phyloP scores from a whole-genome alignment of 2,113 vertebrate species.

The Empidonax traillii region DNA sequence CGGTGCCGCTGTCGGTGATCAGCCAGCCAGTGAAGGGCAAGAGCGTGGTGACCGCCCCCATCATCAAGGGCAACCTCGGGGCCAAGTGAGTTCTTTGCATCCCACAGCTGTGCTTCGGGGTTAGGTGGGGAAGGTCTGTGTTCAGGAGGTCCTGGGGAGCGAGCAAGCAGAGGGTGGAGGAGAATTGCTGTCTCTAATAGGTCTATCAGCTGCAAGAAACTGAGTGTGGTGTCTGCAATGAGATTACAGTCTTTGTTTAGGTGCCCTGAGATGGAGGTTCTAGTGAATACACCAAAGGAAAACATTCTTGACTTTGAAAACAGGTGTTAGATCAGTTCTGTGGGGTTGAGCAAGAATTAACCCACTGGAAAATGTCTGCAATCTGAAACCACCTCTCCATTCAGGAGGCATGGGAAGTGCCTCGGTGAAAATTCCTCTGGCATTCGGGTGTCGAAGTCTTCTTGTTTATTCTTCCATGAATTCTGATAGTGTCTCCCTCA shows the following conservation, averaged over 20 bases:
- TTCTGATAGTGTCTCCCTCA: not conserved
- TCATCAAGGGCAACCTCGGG: conserved; percentile 93
- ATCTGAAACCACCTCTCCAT: not conserved
- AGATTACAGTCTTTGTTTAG: not conserved
- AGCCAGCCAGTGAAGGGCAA: conserved; percentile 96
- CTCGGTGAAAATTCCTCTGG: not conserved
- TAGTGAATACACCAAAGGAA: not conserved
- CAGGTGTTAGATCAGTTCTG: not conserved
- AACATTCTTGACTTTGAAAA: not conserved
- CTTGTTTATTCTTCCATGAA: not conserved
- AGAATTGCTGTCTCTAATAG: not conserved
- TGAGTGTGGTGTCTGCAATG: not conserved
- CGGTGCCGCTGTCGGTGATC: conserved; percentile 93
- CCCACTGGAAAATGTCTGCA: not conserved
- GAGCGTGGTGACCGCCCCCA: conserved; percentile 89
- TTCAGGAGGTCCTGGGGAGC: not conserved
- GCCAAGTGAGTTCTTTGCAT: conserved; percentile 83
- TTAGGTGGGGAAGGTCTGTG: not conserved
- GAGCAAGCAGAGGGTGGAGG: not conserved
- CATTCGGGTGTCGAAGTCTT: not conserved
- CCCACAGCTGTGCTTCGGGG: not conserved
- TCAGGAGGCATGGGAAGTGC: not conserved
- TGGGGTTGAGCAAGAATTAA: not conserved
- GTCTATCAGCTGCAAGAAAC: not conserved
- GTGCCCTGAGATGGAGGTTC: not conserved